Evolutionary conservation across 2,888 invertebrate species (phyloP), one percentile per base, ranked within the genome.

Genomic region (Andrena flavipes): DNA sequence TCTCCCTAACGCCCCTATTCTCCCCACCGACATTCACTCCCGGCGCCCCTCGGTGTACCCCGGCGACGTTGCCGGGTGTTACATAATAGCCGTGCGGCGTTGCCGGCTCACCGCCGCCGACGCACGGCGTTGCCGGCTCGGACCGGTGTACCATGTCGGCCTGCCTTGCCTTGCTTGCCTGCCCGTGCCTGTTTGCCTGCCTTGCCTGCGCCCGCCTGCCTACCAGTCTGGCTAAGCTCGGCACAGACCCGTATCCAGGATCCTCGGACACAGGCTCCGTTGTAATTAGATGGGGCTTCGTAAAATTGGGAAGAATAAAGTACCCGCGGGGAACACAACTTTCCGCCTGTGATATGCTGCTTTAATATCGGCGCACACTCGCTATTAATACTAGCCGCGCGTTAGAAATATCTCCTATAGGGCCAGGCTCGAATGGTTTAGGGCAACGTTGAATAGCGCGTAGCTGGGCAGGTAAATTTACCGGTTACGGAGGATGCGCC

Each of bases 41-140:
- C 78, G 81, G 80, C 80, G 77, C 82, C 79, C 84, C 86, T 82
- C 85, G 84, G 86, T 86, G 72, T 84, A 84, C 87, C 88, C 84
- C 89, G 78, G 90, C 91, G 90, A 90, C 91, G 93, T 92, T 93
- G 93, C 93, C 92, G 93, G 92, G 92, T 93, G 93, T 93, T 93
- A 93, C 93, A 93, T 93, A 93, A 93, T 93, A 92, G 92, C 88
- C 86, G 87, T 67, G 88, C 91, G 76, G 67, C 63, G 93, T 92
- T 93, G 93, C 92, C 93, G 84, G 72, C 51, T 89, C 82, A 74
- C 26, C n/a, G 35, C 73, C 64, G 65, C 63, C 82, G 75, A 60
- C 49, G 16, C 23, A 80, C 85, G 74, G 72, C 83, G 90, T 87
- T 87, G 89, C 90, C 89, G 69, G 69, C 65, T 80, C 77, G 35